A percentile compares a stretch with the other conserved stretches of the same genome.
These are phyloP conservation scores for Sitta carolinensis DNA, from an alignment of 2,797 vertebrate species.

Conservation along the genomic window DNA sequence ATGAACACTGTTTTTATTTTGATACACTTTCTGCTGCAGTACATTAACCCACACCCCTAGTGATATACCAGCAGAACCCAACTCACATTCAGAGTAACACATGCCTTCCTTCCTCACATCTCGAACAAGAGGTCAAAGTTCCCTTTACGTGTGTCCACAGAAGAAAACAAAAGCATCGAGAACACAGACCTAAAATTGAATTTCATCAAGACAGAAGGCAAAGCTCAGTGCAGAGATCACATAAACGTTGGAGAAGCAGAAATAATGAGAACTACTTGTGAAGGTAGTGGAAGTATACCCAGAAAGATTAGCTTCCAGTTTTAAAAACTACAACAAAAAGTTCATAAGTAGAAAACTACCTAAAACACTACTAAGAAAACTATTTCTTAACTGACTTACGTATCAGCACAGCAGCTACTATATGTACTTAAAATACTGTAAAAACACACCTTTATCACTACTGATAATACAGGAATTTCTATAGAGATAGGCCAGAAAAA, in stretches of 20 bases:
- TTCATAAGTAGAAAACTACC: background rate
- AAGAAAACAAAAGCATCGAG: background rate
- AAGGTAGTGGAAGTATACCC: background rate
- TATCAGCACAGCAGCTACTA: background rate
- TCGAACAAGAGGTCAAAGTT: background rate
- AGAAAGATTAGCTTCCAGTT: background rate
- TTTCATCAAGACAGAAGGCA: background rate
- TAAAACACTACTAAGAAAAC: background rate
- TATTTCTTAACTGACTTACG: background rate
- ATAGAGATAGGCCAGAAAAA: background rate
- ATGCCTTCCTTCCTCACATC: background rate
- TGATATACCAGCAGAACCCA: background rate
- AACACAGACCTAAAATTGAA: background rate
- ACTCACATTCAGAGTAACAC: fast-evolving
- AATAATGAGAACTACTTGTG: background rate
- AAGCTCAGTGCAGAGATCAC: background rate
- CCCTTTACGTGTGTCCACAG: background rate
- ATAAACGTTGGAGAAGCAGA: background rate
- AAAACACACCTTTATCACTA: background rate
- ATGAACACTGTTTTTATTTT: background rate
- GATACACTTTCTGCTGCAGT: background rate
- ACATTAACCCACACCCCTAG: background rate
- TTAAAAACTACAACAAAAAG: background rate
- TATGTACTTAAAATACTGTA: background rate
- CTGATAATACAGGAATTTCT: background rate